Conservation (phyloP, 2,113 vertebrate species). For the Merops nubicus region DNA sequence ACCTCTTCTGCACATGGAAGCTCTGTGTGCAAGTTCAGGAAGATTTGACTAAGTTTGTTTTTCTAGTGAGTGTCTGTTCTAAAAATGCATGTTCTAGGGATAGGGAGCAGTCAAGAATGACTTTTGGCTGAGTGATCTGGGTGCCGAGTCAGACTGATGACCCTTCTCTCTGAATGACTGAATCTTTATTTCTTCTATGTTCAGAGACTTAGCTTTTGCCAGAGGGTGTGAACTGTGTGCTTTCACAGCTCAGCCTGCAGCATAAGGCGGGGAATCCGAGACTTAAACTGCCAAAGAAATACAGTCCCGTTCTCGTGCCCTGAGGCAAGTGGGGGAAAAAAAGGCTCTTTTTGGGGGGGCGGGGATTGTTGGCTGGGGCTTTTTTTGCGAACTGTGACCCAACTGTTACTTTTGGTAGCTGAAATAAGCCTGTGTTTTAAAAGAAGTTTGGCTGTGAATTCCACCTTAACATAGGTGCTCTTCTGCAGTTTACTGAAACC, state of each 20-base stretch:
- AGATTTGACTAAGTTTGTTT: background rate
- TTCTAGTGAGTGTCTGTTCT: background rate
- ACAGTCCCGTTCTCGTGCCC: background rate
- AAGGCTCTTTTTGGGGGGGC: background rate
- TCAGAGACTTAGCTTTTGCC: conserved; percentile 13
- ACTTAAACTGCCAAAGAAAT: conserved; percentile 20
- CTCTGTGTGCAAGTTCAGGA: background rate
- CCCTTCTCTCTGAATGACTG: background rate
- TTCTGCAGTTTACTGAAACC: background rate
- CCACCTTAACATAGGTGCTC: background rate
- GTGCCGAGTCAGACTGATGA: background rate
- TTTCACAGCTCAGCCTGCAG: conserved; percentile 16
- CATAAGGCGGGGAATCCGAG: background rate
- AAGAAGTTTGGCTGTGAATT: background rate
- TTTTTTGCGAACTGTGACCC: background rate
- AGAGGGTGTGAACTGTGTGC: background rate
- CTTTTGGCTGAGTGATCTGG: background rate
- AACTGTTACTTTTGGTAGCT: background rate
- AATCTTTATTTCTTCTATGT: background rate
- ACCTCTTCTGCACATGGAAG: background rate
- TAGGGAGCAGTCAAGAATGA: background rate
- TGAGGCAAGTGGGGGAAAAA: background rate
- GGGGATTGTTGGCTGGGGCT: too few relatives aligned
- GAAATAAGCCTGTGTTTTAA: background rate
- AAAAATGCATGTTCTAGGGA: background rate